These are phyloP conservation scores for Chaetura pelagica DNA, from an alignment of 2,113 vertebrate genomes.

Conservation along the genomic window DNA sequence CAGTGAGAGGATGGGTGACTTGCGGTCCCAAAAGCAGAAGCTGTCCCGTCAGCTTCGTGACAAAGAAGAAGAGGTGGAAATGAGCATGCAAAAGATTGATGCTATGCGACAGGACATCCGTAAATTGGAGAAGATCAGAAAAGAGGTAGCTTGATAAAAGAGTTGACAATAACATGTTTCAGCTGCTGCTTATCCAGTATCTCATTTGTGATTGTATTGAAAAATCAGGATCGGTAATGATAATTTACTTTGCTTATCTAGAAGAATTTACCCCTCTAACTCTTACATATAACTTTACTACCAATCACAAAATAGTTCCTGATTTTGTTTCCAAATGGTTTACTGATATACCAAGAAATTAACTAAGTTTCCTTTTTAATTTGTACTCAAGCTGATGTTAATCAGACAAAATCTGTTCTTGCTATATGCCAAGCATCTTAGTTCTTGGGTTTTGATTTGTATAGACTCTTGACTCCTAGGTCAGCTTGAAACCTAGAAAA, in stretches of 20 bases:
- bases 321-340: not conserved
- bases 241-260: not conserved
- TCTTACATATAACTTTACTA: not conserved
- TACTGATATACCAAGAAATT: not conserved
- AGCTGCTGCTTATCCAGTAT: not conserved
- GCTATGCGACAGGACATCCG: constrained; percentile 88
- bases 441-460: not conserved
- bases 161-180: not conserved
- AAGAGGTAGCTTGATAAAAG: constrained; percentile 81
- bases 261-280: not conserved
- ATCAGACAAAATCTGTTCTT: not conserved
- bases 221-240: not conserved
- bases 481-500: not conserved
- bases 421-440: not conserved
- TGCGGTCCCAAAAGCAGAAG: constrained; percentile 91
- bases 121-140: constrained; percentile 88
- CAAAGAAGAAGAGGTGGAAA: constrained; percentile 93
- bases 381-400: not conserved
- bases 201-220: not conserved
- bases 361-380: not conserved
- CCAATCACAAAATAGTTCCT: not conserved
- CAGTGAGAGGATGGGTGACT: constrained; percentile 89
- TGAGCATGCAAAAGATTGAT: constrained; percentile 88
- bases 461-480: not conserved
- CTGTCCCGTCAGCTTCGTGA: constrained; percentile 91